Percentiles rank a stretch among this genome's conserved stretches.
Evolutionary conservation across 2,888 invertebrate genomes (phyloP).

Genomic region (Caradrina clavipalpis): DNA sequence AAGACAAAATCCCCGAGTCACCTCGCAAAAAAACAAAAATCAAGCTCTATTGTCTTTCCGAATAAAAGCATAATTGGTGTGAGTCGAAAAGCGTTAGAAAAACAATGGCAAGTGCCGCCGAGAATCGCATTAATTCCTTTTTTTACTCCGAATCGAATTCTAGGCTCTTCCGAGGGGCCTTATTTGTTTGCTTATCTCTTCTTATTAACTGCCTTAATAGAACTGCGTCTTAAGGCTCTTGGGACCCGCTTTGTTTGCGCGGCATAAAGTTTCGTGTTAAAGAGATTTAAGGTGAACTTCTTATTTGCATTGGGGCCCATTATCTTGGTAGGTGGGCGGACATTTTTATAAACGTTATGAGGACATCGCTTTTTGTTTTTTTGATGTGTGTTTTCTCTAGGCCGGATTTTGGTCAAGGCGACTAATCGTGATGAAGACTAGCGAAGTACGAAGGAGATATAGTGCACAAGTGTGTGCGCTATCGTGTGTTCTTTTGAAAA

Average conservation of each 20-base stretch:
- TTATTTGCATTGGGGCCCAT: conserved; percentile 48
- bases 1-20: conserved; percentile 28
- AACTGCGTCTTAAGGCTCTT: conserved; percentile 65
- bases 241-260: conserved; percentile 59
- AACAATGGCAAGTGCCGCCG: conserved; percentile 56
- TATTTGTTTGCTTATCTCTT: conserved; percentile 73
- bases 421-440: no score
- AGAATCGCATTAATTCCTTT: conserved; percentile 64
- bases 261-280: conserved; percentile 43
- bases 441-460: no score
- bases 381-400: no score
- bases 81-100: conserved; percentile 58
- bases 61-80: conserved; percentile 58
- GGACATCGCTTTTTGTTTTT: background rate
- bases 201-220: conserved; percentile 77
- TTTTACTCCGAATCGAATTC: conserved; percentile 67
- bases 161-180: conserved; percentile 49
- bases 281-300: conserved; percentile 47
- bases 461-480: no score
- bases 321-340: conserved; percentile 33
- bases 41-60: conserved; percentile 45
- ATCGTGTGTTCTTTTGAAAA: no score
- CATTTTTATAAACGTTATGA: conserved; percentile 7
- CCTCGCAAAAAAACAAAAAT: conserved; percentile 43
- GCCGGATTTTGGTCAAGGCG: no score